phyloP scores from a whole-genome alignment of 2,113 vertebrate species.

The Coturnix japonica region DNA sequence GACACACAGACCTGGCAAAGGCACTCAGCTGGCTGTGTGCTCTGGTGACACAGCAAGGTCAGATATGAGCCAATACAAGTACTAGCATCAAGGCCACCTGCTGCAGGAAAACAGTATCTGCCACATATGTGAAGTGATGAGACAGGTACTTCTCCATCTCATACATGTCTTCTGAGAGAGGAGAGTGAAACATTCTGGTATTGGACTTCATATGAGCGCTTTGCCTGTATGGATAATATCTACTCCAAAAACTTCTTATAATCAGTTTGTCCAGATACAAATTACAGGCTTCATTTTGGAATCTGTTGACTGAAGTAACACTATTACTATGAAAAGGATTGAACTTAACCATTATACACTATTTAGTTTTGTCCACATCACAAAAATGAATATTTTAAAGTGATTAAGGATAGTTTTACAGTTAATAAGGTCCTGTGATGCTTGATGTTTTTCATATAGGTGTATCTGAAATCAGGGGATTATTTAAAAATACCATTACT shows the following conservation, averaged over 20 bases:
- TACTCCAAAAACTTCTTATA: neutral
- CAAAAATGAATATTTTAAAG: neutral
- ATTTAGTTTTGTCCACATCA: neutral
- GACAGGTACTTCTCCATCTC: neutral
- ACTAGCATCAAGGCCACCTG: neutral
- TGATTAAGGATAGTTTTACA: neutral
- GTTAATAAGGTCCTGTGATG: neutral
- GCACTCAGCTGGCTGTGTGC: no score
- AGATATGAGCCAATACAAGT: neutral
- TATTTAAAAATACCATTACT: neutral
- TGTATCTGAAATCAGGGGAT: neutral
- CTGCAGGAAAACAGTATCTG: neutral
- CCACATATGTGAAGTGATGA: neutral
- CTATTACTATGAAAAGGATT: neutral
- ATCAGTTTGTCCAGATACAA: neutral
- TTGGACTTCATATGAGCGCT: accelerated
- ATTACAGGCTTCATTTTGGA: neutral
- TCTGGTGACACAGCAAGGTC: neutral
- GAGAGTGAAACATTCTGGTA: neutral
- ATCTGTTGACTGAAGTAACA: neutral
- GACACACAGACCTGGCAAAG: neutral
- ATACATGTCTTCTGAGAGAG: neutral
- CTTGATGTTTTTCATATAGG: neutral
- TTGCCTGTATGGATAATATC: neutral
- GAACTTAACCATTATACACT: neutral